Evolutionary conservation across 2,797 vertebrate species (phyloP).

Genomic region (Psittacula derbiana): DNA sequence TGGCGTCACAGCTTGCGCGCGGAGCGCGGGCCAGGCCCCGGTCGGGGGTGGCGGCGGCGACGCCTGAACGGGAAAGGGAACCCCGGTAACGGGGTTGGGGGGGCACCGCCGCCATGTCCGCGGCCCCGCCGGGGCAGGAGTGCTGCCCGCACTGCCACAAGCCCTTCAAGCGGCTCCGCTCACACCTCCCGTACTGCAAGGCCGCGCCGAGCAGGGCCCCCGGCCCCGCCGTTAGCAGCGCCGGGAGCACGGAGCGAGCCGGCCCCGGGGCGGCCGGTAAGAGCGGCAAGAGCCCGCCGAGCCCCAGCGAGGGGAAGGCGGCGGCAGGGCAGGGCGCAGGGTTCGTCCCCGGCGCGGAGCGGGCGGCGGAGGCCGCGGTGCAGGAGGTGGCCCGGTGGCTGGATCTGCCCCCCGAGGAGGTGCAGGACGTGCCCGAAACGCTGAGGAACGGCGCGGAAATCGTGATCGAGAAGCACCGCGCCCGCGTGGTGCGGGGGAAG

Average conservation of each 20-base stretch:
- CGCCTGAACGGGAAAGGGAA: too few relatives aligned
- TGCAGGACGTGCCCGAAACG: not conserved
- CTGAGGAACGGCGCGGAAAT: not conserved
- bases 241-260: not conserved
- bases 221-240: too few relatives aligned
- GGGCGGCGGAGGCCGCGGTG: not conserved
- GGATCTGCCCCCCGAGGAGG: not conserved
- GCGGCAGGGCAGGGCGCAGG: not conserved
- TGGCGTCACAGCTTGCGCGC: not conserved
- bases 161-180: slow-evolving; percentile 85
- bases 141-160: slow-evolving; percentile 86
- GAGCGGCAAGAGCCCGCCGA: not conserved
- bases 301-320: too few relatives aligned
- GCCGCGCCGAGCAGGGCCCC: not conserved
- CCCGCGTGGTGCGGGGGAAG: not conserved
- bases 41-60: too few relatives aligned
- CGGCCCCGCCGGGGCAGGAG: slow-evolving; percentile 44
- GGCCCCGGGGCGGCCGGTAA: not conserved
- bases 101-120: not conserved
- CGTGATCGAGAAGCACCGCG: not conserved
- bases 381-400: not conserved
- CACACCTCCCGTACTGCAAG: slow-evolving; percentile 88
- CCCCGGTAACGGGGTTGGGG: too few relatives aligned
- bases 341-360: not conserved
- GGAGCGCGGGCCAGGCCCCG: too few relatives aligned